phyloP scores from a whole-genome alignment of 2,888 invertebrate genomes.

The Drosophila basisetae region DNA sequence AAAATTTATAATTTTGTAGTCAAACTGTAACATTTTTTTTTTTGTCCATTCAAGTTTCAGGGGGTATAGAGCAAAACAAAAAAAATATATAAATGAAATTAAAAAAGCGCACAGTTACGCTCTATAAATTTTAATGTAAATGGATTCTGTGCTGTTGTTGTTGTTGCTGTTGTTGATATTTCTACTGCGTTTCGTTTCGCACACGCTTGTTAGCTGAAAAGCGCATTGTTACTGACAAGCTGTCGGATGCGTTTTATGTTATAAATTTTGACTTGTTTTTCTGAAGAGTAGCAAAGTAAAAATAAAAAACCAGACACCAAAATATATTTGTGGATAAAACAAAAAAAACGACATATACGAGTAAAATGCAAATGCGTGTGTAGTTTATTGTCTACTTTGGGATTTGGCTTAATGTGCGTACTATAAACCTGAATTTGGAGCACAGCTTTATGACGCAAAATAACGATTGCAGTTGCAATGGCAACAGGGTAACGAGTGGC shows the following conservation, averaged over 20 bases:
- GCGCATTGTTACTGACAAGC: slow-evolving; percentile 76
- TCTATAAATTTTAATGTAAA: slow-evolving; percentile 84
- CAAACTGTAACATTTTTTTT: slow-evolving; percentile 74
- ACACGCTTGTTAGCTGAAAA: slow-evolving; percentile 76
- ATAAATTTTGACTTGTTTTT: slow-evolving; percentile 73
- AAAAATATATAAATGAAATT: slow-evolving; percentile 67
- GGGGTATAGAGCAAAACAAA: slow-evolving; percentile 38
- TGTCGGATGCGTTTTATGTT: slow-evolving; percentile 75
- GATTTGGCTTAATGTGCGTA: slow-evolving; percentile 17
- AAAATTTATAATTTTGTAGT: slow-evolving; percentile 72
- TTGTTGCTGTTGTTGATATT: slow-evolving; percentile 38
- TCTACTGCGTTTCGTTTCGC: slow-evolving; percentile 58
- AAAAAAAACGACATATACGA: slow-evolving; percentile 25
- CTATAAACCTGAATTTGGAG: slow-evolving; percentile 4
- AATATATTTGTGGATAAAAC: slow-evolving; percentile 4
- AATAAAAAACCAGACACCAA: slow-evolving; percentile 10
- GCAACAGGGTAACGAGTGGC: slow-evolving; percentile 5
- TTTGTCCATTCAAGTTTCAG: slow-evolving; percentile 29
- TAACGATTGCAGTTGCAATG: slow-evolving; percentile 23
- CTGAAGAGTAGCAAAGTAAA: slow-evolving; percentile 42
- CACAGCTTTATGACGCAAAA: slow-evolving; percentile 18
- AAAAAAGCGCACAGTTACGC: slow-evolving; percentile 77
- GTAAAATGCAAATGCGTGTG: slow-evolving; percentile 53
- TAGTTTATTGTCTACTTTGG: slow-evolving; percentile 25
- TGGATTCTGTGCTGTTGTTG: slow-evolving; percentile 58